Conservation (phyloP, 1,140 invertebrate genomes). For the Meloidogyne hapla region DNA sequence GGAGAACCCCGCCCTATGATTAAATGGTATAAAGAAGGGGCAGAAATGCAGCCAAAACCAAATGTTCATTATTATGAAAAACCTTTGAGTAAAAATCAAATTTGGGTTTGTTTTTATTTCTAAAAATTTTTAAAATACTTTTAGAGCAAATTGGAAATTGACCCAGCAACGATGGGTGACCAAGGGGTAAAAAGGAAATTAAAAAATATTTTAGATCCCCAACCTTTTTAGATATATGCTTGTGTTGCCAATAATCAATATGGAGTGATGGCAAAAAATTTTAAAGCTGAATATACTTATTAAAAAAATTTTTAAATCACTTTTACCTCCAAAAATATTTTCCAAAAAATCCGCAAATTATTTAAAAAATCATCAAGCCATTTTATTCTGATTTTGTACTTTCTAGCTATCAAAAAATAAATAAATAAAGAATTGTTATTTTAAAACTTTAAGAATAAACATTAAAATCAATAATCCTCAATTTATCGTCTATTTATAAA, state of each 20-base stretch:
- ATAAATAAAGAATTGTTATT: too few species aligned
- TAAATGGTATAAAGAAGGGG: slow-evolving; percentile 62
- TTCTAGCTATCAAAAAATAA: too few species aligned
- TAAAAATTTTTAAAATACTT: background rate
- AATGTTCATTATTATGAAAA: slow-evolving; percentile 63
- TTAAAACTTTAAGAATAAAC: too few species aligned
- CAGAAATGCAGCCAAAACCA: slow-evolving; percentile 60
- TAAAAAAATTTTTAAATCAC: background rate
- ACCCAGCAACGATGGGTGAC: slow-evolving; percentile 64
- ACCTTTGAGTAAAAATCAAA: slow-evolving; percentile 48
- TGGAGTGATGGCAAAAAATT: slow-evolving; percentile 63
- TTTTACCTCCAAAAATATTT: too few species aligned
- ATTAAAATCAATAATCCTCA: too few species aligned
- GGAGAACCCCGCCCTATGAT: slow-evolving; percentile 52
- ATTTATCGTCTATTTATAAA: too few species aligned
- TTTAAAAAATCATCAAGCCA: too few species aligned
- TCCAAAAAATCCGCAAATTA: too few species aligned
- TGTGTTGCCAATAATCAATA: slow-evolving; percentile 63
- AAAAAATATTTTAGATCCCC: background rate
- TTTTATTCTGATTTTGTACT: too few species aligned
- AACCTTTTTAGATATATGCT: slow-evolving; percentile 48
- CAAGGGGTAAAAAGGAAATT: slow-evolving; percentile 52
- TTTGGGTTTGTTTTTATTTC: slow-evolving; percentile 42
- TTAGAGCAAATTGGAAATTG: slow-evolving; percentile 60
- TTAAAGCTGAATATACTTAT: slow-evolving; percentile 63